These are phyloP conservation scores for Haplochromis burtoni DNA, from an alignment of 2,113 vertebrate species.

Conservation along the genomic window DNA sequence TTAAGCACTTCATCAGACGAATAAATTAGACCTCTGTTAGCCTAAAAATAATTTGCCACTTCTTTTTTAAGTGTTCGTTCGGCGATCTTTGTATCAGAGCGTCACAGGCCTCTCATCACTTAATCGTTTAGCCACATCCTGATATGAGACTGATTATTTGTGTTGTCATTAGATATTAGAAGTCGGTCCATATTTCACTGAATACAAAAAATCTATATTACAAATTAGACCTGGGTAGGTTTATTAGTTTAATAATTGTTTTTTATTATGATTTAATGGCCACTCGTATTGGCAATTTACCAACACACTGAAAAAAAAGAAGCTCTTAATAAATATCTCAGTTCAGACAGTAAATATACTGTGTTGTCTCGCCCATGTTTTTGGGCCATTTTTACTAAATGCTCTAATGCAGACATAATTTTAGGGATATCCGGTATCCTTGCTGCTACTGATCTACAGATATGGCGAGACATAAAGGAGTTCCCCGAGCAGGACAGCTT, in stretches of 20 bases:
- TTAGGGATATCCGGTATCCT: neutral
- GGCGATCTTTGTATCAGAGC: slow-evolving; percentile 55
- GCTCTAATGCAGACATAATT: neutral
- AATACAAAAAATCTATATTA: neutral
- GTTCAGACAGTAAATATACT: neutral
- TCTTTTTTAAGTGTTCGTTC: slow-evolving; percentile 54
- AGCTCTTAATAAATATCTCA: neutral
- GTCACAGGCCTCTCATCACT: slow-evolving; percentile 7
- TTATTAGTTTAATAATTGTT: neutral
- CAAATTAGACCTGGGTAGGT: neutral
- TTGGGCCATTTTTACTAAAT: neutral
- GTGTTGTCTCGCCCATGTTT: neutral
- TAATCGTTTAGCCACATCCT: slow-evolving; percentile 7
- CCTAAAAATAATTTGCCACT: slow-evolving; percentile 67
- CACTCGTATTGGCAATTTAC: neutral
- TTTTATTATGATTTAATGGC: neutral
- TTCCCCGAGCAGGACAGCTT: neutral
- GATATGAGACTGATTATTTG: neutral
- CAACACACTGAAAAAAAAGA: neutral
- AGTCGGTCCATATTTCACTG: neutral
- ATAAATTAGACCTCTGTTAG: slow-evolving; percentile 75
- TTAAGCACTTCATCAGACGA: slow-evolving; percentile 74
- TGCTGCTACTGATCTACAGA: neutral
- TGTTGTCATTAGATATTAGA: neutral
- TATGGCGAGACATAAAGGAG: neutral